Percentiles rank a stretch among this genome's conserved stretches.
These are phyloP conservation scores for Catagonus wagneri DNA, from an alignment of 2,113 vertebrate species.

Conservation along the genomic window DNA sequence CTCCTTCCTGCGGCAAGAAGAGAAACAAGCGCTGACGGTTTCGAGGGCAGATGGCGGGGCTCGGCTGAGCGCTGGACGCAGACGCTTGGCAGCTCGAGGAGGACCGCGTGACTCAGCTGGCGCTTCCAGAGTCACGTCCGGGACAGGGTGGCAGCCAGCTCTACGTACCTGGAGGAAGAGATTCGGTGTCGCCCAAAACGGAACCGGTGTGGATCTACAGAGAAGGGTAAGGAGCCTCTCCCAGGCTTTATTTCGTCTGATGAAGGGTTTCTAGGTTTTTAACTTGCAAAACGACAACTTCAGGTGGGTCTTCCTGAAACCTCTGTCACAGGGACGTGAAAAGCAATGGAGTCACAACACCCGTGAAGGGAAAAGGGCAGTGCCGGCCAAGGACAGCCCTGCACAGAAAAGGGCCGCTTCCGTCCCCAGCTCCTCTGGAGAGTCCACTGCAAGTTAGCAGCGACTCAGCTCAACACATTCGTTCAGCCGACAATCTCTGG, in stretches of 20 bases:
- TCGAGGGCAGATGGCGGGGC: neutral
- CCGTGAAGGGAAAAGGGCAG: rapidly evolving
- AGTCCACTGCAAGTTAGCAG: neutral
- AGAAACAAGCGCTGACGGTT: constrained; percentile 67
- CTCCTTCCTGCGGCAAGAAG: constrained; percentile 91
- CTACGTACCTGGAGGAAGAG: neutral
- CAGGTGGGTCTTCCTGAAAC: neutral
- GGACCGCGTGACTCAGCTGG: neutral
- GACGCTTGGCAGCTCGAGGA: neutral
- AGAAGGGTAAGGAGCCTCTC: neutral
- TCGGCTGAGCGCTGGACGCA: neutral
- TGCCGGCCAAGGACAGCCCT: neutral
- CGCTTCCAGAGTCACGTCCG: constrained; percentile 9
- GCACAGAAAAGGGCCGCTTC: neutral
- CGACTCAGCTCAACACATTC: neutral
- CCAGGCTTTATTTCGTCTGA: neutral
- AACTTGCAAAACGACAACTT: neutral
- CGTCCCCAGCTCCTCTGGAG: neutral
- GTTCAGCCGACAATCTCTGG: neutral
- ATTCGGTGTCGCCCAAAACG: neutral
- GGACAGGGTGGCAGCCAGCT: neutral
- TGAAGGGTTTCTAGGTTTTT: neutral
- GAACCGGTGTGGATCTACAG: neutral
- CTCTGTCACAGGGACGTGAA: neutral
- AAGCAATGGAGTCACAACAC: neutral